Conservation (phyloP, 2,888 invertebrate species). For the Dastarcus helophoroides region DNA sequence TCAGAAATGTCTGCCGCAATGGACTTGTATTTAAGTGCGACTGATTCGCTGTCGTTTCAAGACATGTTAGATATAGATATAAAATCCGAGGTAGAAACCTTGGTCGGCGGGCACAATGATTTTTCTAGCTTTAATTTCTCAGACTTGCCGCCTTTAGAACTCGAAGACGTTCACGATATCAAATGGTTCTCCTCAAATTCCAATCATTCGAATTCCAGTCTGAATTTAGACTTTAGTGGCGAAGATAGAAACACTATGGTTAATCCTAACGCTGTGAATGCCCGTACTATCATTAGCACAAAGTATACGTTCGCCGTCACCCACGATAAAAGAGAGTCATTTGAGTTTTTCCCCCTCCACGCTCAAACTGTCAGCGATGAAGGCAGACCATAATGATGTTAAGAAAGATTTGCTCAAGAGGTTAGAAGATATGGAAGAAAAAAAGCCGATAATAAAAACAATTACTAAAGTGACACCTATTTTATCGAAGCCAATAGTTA, state of each 20-base stretch:
- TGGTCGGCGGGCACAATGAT: constrained; percentile 60
- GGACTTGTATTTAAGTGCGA: constrained; percentile 43
- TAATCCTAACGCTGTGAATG: constrained; percentile 83
- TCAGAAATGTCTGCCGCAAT: constrained; percentile 34
- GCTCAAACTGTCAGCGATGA: constrained; percentile 51
- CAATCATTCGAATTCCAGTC: constrained; percentile 52
- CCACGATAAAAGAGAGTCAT: constrained; percentile 57
- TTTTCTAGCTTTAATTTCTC: constrained; percentile 50
- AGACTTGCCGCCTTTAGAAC: constrained; percentile 52
- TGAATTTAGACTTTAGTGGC: constrained; percentile 56
- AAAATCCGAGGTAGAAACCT: constrained; percentile 72
- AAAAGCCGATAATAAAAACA: constrained; percentile 27
- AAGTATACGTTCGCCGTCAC: constrained; percentile 44
- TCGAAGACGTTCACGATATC: constrained; percentile 52
- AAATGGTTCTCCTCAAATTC: constrained; percentile 43
- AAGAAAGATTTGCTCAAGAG: constrained; percentile 55
- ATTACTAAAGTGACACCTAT: constrained; percentile 33
- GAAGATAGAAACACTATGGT: constrained; percentile 69
- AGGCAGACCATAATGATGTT: constrained; percentile 41
- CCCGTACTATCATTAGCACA: constrained; percentile 52
- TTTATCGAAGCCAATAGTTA: constrained; percentile 29
- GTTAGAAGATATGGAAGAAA: constrained; percentile 34
- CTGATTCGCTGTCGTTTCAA: constrained; percentile 57
- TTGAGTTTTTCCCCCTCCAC: constrained; percentile 60
- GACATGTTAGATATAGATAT: constrained; percentile 88